A percentile compares a stretch with the other conserved stretches of the same genome.
Conservation (phyloP, 2,888 invertebrate genomes). For the Creontiades dilutus region DNA sequence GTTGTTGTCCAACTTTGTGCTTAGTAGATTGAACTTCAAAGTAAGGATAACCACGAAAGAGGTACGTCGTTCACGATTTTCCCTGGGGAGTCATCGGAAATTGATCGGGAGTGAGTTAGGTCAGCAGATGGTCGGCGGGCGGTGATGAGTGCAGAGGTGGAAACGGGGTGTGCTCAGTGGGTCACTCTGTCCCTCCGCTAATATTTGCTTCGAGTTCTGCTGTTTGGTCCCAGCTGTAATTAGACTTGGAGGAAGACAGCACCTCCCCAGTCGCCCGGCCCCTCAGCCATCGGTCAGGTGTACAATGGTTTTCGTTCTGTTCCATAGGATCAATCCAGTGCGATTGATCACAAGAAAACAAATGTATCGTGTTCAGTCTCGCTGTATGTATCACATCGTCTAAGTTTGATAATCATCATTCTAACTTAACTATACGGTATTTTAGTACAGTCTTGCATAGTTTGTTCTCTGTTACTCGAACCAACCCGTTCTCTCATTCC, state of each 20-base stretch:
- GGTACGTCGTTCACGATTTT: not conserved
- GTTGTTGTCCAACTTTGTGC: too few relatives aligned
- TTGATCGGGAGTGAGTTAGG: conserved; percentile 1
- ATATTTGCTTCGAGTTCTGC: conserved; percentile 25
- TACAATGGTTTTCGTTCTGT: not conserved
- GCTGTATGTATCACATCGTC: too few relatives aligned
- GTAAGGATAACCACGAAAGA: too few relatives aligned
- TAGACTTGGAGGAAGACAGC: conserved; percentile 3
- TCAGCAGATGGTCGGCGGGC: not conserved
- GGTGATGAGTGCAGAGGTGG: conserved; percentile 19
- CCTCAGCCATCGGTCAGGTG: not conserved
- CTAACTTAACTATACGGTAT: too few relatives aligned
- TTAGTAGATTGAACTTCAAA: too few relatives aligned
- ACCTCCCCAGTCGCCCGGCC: conserved; percentile 5
- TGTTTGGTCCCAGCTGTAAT: conserved; percentile 7
- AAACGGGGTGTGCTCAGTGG: conserved; percentile 15
- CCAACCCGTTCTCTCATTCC: too few relatives aligned
- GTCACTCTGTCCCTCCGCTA: conserved; percentile 2
- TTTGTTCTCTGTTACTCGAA: too few relatives aligned
- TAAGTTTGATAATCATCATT: too few relatives aligned
- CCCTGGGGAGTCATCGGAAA: not conserved
- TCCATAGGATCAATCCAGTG: not conserved
- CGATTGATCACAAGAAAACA: too few relatives aligned
- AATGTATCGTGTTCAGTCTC: too few relatives aligned
- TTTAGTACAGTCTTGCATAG: too few relatives aligned